Evolutionary conservation across 2,797 vertebrate species (phyloP), one percentile per base, ranked within the genome.

Genomic region (Menidia menidia): DNA sequence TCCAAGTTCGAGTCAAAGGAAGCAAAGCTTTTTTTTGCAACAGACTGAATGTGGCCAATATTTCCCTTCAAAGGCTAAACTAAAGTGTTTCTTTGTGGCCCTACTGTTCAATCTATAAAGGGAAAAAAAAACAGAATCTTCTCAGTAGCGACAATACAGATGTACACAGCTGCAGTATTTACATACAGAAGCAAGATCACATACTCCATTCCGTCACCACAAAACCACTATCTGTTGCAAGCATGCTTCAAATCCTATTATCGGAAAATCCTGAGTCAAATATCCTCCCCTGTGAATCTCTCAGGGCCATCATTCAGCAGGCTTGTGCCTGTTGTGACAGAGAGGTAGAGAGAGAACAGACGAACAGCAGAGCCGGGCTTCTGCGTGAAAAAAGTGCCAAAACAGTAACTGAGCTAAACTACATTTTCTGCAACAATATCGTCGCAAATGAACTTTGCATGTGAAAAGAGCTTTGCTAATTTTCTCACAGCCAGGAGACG

Each of bases 231-330:
- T 90, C 86, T 86, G 81, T 77, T 87, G 88, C 85, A 81, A 86
- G 83, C 80, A 88, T 71, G 80, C 85, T 89, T 90, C 90, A 90
- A 87, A 90, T 93, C 83, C 82, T 90, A 90, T 91, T 91, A 92
- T 91, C 67, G 86, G 82, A 90, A 92, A 91, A 90, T 87, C 86
- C 85, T 85, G 88, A 91, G 85, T 89, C 88, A 86, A 88, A 92
- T 89, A 91, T 87, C 87, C 83, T 92, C 83, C 86, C 83, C n/a
- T 68, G 88, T 87, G 88, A 82, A 89, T 89, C 85, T 89, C 86
- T 60, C 71, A 71, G 76, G 71, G 86, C 80, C 84, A 79, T 90
- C 90, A 84, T 73, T 89, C 85, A 90, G 81, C 71, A 32, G 42
- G 75, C 70, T 76, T 57, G 70, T 80, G 74, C 78, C 63, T 92